A percentile compares a stretch with the other conserved stretches of the same genome.
These are phyloP conservation scores for Ellobium chinense DNA, from an alignment of 2,888 invertebrate genomes.

Conservation along the genomic window DNA sequence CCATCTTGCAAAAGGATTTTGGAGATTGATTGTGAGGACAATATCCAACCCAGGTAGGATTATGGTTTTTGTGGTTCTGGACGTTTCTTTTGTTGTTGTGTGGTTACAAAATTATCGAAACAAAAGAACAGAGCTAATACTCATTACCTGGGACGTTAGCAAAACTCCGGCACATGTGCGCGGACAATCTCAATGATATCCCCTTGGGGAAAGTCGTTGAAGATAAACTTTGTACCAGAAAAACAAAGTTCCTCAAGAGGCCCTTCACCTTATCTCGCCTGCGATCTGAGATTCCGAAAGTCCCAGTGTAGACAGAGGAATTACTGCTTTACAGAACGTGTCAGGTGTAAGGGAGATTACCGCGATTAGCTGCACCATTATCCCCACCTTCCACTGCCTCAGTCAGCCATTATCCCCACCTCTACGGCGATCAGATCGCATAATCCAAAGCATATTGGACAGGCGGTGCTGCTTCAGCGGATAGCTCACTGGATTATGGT, in stretches of 20 bases:
- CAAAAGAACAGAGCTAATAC: neutral
- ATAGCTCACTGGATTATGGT: neutral
- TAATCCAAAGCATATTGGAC: neutral
- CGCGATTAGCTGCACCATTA: neutral
- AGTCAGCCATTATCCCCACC: neutral
- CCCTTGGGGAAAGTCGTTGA: neutral
- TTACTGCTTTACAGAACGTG: neutral
- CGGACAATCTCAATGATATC: neutral
- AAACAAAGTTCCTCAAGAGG: neutral
- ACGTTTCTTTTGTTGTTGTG: neutral
- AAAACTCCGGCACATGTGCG: neutral
- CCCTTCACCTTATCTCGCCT: neutral
- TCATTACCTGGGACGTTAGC: neutral
- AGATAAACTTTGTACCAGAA: neutral
- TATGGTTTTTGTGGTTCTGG: too few relatives aligned
- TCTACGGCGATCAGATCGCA: neutral
- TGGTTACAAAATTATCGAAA: neutral
- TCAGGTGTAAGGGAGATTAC: neutral
- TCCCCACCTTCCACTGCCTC: neutral
- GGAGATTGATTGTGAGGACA: neutral
- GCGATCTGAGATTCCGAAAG: neutral
- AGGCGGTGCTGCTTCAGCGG: neutral
- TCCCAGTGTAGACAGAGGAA: neutral
- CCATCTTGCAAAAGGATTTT: neutral
- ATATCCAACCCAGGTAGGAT: too few relatives aligned